These are phyloP conservation scores for Cephalotes varians DNA, from an alignment of 2,888 invertebrate genomes.

Conservation along the genomic window DNA sequence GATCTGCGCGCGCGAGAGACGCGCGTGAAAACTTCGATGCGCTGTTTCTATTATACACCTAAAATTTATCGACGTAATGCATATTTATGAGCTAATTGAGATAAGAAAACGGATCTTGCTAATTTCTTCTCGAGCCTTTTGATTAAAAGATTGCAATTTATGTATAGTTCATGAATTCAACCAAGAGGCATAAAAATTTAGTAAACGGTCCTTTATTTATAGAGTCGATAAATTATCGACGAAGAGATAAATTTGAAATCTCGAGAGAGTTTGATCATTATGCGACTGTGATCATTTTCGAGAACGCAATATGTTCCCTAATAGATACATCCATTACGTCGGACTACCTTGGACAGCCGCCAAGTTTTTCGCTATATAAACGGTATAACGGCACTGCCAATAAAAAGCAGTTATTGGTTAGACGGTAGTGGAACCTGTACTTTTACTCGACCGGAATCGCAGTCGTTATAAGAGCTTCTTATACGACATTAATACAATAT, in stretches of 20 bases:
- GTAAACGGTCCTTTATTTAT: background rate
- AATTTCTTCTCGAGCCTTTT: background rate
- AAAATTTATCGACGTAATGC: background rate
- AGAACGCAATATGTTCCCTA: conserved; percentile 42
- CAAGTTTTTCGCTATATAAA: conserved; percentile 63
- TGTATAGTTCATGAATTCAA: background rate
- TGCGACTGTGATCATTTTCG: conserved; percentile 24
- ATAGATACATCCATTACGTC: conserved; percentile 58
- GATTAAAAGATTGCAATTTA: background rate
- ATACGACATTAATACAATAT: conserved; percentile 29
- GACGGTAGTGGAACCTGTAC: conserved; percentile 19
- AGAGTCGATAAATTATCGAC: conserved; percentile 17
- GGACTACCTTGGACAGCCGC: conserved; percentile 35
- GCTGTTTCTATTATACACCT: background rate
- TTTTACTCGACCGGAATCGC: conserved; percentile 42
- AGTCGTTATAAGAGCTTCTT: conserved; percentile 34
- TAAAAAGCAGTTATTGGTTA: conserved; percentile 56
- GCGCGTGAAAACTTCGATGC: background rate
- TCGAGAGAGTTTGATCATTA: conserved; percentile 10
- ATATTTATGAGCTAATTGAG: conserved; percentile 1
- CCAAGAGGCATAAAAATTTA: background rate
- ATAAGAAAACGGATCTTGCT: background rate
- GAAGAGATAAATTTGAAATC: conserved; percentile 25
- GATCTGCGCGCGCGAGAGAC: background rate
- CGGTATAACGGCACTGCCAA: conserved; percentile 65